Base-by-base conservation (phyloP, 2,888 invertebrate genomes). In the Keiferia lycopersicella region DNA sequence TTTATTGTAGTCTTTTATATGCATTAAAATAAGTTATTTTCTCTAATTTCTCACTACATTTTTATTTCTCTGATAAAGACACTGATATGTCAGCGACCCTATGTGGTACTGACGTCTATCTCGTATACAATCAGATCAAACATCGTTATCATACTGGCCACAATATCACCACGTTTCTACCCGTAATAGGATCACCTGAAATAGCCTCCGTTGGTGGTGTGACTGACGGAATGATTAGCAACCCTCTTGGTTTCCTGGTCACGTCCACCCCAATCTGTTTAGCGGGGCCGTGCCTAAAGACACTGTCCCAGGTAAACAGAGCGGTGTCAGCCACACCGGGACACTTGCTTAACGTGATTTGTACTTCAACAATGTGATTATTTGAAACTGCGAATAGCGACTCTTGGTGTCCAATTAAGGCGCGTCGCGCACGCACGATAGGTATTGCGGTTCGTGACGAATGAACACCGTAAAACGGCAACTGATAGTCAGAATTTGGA, bases 241-340 rank as follows among this genome's bases (percentile, higher is more conserved):
- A 8, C 18, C 50, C 18, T 18, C 50, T 50, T 1, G 2, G 50
- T 18, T 20, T 18, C 20, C 50, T 50, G 20, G 50, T 50, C 50
- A 50, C 50, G 50, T 50, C 20, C 0, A 6, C 12, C 12, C 20
- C 50, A 50, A 50, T 50, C 50, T 50, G 50, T 30, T 53, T 53
- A 53, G 51, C 22, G 51, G 51, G 51, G 12, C 51, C 14, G 26
- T 4, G 16, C 38, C 34, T 38, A 34, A 30, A 11, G 34, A 58
- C 51, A 26, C 51, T 18, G 48, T 41, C 50, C 74, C 68, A 80
- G 76, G 74, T 76, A 77, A 74, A 80, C 75, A 51, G 22, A 41
- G 41, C 41, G 41, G 41, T 41, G 41, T 41, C 41, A 41, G 41
- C 41, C 14, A 41, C 41, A 41, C 41, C 10, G 34, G 34, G 41